These are phyloP conservation scores for Drosophila putrida DNA, from an alignment of 2,888 invertebrate genomes.

Conservation along the genomic window DNA sequence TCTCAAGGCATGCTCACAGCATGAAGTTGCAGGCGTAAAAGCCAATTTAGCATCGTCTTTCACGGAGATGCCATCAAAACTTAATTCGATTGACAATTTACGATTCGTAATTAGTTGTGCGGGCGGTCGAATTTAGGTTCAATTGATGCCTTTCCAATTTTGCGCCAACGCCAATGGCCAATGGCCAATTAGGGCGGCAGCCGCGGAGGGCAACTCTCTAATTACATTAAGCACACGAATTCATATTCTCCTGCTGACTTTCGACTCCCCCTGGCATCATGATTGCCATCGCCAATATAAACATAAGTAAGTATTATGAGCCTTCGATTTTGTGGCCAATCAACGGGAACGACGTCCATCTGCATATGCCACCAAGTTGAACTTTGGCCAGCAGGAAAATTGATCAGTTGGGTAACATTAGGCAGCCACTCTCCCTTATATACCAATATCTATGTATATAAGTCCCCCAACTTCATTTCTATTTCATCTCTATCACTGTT, in stretches of 20 bases:
- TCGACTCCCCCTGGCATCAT: conserved; percentile 19
- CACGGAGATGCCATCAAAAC: conserved; percentile 13
- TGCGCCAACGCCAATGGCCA: conserved; percentile 50
- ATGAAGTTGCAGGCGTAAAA: background rate
- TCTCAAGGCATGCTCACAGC: background rate
- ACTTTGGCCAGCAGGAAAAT: conserved; percentile 45
- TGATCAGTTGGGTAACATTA: conserved; percentile 81
- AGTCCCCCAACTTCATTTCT: conserved; percentile 2
- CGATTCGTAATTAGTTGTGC: conserved; percentile 62
- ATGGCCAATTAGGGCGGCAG: conserved; percentile 47
- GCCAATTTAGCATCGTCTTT: background rate
- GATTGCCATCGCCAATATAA: conserved; percentile 38
- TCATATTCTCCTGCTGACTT: conserved; percentile 42
- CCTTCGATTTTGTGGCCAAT: conserved; percentile 67
- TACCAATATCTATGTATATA: background rate
- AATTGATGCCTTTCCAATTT: conserved; percentile 67
- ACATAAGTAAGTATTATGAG: conserved; percentile 39
- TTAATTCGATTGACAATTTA: conserved; percentile 57
- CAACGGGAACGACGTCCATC: conserved; percentile 57
- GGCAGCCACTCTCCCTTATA: conserved; percentile 39
- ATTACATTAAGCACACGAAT: conserved; percentile 67
- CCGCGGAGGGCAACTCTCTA: conserved; percentile 34
- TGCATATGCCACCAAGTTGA: conserved; percentile 58
- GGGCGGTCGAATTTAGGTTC: conserved; percentile 25
- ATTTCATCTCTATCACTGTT: background rate